A percentile compares a stretch with the other conserved stretches of the same genome.
These are phyloP conservation scores for Catocala sponsa DNA, from an alignment of 2,888 invertebrate genomes.

Conservation along the genomic window DNA sequence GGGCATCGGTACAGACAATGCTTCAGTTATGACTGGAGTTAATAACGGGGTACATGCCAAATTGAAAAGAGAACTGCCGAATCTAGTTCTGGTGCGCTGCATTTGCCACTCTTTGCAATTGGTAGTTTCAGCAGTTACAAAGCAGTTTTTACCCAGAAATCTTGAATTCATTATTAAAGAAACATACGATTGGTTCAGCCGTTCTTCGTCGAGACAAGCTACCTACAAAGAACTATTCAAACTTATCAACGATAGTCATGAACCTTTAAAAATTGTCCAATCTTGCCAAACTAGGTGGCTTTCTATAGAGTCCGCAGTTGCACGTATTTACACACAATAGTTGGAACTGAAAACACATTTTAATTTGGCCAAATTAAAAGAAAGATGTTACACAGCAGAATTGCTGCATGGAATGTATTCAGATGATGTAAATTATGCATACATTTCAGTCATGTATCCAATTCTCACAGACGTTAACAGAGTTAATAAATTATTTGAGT, in stretches of 20 bases:
- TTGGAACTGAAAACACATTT: conserved; percentile 9
- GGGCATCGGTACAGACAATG: conserved; percentile 61
- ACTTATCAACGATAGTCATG: background rate
- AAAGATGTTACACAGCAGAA: conserved; percentile 1
- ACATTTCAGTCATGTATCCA: no score
- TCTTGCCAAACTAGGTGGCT: conserved; percentile 1
- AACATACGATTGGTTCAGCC: conserved; percentile 56
- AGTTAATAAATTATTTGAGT: no score
- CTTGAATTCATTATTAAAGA: conserved; percentile 53
- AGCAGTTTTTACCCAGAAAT: conserved; percentile 50
- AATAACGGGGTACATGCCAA: conserved; percentile 53
- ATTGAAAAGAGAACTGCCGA: conserved; percentile 53
- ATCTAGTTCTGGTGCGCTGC: conserved; percentile 57
- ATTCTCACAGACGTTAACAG: no score
- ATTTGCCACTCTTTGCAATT: conserved; percentile 61
- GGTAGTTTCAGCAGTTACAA: conserved; percentile 35
- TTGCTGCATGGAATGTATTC: no score
- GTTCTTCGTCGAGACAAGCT: conserved; percentile 28
- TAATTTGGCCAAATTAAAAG: background rate
- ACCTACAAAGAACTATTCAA: background rate
- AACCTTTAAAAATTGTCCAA: conserved; percentile 7
- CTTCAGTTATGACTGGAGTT: conserved; percentile 60
- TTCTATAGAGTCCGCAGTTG: conserved; percentile 3
- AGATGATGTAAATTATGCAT: no score
- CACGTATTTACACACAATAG: background rate